A percentile compares a stretch with the other conserved stretches of the same genome.
These are phyloP conservation scores for Podarcis siculus DNA, from an alignment of 2,797 vertebrate species.

Conservation along the genomic window DNA sequence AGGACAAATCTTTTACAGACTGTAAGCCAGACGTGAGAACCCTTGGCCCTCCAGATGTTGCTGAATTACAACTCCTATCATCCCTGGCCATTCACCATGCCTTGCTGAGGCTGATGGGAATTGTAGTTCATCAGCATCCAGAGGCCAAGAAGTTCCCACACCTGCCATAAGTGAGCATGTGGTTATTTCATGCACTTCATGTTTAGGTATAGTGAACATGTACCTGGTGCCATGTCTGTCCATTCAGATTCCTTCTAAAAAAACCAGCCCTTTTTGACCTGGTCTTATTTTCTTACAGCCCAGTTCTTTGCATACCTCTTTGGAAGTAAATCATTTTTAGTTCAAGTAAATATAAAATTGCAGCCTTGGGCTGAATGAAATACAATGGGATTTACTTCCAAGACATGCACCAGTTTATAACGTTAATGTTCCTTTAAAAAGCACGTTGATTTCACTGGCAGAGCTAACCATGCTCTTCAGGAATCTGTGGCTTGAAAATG, in stretches of 20 bases:
- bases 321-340: neutral
- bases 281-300: neutral
- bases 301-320: neutral
- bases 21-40: neutral
- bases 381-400: neutral
- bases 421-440: neutral
- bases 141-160: too few relatives aligned
- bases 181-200: neutral
- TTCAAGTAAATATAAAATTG: neutral
- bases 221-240: neutral
- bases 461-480: too few relatives aligned
- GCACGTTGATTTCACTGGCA: neutral
- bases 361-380: neutral
- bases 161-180: neutral
- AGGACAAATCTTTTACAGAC: neutral
- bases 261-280: neutral
- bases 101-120: too few relatives aligned
- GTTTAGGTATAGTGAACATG: neutral
- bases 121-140: too few relatives aligned
- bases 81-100: too few relatives aligned
- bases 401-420: neutral
- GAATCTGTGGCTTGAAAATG: neutral
- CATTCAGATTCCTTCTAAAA: neutral
- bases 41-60: too few relatives aligned
- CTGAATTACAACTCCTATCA: too few relatives aligned